Conservation (phyloP, 2,888 invertebrate genomes). For the Tholera decimalis region DNA sequence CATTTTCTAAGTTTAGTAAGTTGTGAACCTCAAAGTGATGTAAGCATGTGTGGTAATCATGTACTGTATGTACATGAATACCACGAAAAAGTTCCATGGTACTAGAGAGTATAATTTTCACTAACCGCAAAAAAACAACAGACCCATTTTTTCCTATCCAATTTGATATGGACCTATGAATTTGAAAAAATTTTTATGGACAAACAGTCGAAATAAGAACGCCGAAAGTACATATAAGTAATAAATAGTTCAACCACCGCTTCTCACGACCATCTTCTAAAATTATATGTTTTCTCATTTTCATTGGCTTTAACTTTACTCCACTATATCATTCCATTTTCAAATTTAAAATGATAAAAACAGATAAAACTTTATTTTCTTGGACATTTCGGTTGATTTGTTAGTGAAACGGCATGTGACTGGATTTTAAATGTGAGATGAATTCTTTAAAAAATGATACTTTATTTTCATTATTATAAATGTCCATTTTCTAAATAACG, state of each 20-base stretch:
- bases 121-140: no score
- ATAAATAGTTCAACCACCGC: slow-evolving; percentile 41
- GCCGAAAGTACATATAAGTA: no score
- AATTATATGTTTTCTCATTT: slow-evolving; percentile 25
- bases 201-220: no score
- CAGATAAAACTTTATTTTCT: slow-evolving; percentile 44
- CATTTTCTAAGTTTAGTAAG: no score
- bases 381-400: slow-evolving; percentile 29
- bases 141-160: no score
- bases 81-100: no score
- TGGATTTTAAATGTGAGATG: slow-evolving; percentile 29
- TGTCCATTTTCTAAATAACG: neutral
- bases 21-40: no score
- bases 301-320: slow-evolving; percentile 25
- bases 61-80: no score
- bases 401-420: slow-evolving; percentile 34
- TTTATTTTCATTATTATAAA: slow-evolving; percentile 25
- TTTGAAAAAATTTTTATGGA: no score
- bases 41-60: no score
- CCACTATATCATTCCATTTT: slow-evolving; percentile 24
- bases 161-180: no score
- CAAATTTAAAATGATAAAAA: slow-evolving; percentile 37
- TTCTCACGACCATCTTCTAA: slow-evolving; percentile 35
- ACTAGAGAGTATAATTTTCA: no score
- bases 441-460: slow-evolving; percentile 17